phyloP scores from a whole-genome alignment of 37 sponge, comb jelly and placozoan genomes.

The Cliona cf. orientalis region DNA sequence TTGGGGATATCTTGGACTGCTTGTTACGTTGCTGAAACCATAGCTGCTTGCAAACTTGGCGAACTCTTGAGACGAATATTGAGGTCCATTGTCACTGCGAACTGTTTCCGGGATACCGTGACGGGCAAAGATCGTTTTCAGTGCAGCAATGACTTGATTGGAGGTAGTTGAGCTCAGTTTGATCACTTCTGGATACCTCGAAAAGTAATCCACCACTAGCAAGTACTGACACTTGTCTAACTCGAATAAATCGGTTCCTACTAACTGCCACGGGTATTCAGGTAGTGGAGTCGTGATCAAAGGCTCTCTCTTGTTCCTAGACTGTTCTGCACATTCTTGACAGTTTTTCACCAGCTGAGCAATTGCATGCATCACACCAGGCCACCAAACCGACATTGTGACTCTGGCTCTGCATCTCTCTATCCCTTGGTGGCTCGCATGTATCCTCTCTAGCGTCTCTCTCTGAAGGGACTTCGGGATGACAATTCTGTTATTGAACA shows the following conservation, averaged over 20 bases:
- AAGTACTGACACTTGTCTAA: background rate
- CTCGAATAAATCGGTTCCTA: conserved; percentile 38
- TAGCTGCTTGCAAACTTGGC: conserved; percentile 18
- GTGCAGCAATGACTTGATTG: background rate
- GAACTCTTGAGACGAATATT: conserved; percentile 40
- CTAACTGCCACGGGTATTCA: conserved; percentile 27
- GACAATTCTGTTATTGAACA: no score
- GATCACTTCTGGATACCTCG: conserved; percentile 33
- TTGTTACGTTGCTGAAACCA: no score
- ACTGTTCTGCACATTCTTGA: no score
- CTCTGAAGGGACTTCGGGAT: no score
- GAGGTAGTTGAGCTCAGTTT: conserved; percentile 20
- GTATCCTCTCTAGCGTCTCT: no score
- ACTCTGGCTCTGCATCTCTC: no score
- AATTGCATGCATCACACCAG: no score
- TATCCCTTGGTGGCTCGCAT: no score
- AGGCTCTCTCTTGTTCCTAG: no score
- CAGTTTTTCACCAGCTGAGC: no score
- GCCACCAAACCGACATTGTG: no score
- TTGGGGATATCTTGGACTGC: no score
- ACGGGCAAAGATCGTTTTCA: conserved; percentile 5
- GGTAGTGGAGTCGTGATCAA: conserved; percentile 35
- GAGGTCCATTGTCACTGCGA: conserved; percentile 57
- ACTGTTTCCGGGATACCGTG: conserved; percentile 20
- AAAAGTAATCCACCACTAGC: conserved; percentile 34